Conservation (phyloP, 2,113 vertebrate species). For the Gasterosteus nipponicus region DNA sequence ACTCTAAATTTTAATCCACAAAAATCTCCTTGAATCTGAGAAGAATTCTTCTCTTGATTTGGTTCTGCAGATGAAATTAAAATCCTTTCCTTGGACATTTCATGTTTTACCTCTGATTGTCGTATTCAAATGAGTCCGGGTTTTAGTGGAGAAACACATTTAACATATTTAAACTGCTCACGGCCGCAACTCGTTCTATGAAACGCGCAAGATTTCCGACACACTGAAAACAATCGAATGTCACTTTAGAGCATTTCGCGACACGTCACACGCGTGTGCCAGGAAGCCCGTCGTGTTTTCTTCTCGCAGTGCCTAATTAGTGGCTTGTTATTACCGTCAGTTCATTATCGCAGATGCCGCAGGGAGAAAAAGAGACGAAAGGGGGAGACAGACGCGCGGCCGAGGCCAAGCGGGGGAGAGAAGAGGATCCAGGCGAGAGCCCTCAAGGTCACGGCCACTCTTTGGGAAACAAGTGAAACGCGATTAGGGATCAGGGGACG, state of each 20-base stretch:
- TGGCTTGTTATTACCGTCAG: slow-evolving; percentile 45
- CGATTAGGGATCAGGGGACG: slow-evolving; percentile 70
- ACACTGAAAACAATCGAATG: too few species aligned
- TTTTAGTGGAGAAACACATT: neutral
- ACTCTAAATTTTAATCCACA: too few species aligned
- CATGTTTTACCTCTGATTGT: neutral
- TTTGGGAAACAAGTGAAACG: slow-evolving; percentile 64
- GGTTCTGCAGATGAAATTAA: neutral
- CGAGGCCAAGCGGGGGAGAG: neutral
- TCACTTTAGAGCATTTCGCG: too few species aligned
- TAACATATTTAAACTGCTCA: neutral
- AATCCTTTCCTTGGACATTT: neutral
- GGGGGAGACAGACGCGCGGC: slow-evolving; percentile 16
- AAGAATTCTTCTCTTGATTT: neutral
- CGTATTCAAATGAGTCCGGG: neutral
- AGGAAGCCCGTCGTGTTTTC: slow-evolving; percentile 6
- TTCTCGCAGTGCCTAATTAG: slow-evolving; percentile 37
- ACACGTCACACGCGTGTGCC: neutral
- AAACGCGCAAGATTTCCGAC: too few species aligned
- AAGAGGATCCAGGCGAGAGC: slow-evolving; percentile 28
- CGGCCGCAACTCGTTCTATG: neutral
- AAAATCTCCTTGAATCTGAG: neutral
- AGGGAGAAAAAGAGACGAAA: neutral
- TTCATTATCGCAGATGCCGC: slow-evolving; percentile 56
- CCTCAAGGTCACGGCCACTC: slow-evolving; percentile 66